Evolutionary conservation across 2,797 vertebrate genomes (phyloP), one percentile per base, ranked within the genome.

Genomic region (Pantherophis vulpinus): DNA sequence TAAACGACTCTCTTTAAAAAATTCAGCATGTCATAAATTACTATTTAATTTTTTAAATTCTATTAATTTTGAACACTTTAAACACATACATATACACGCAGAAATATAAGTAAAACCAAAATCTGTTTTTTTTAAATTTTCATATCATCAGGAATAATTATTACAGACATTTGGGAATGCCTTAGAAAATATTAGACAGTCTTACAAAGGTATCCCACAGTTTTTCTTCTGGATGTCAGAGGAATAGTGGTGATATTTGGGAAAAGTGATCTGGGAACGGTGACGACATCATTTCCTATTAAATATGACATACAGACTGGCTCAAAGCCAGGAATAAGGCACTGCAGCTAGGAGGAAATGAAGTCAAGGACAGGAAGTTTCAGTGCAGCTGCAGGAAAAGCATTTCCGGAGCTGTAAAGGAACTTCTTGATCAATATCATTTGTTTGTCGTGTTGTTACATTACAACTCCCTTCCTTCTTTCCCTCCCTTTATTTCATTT

Each of bases 201-300:
- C 7, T 4, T 42, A 51, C 13, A 23, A 13, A 74, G 18, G 27
- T 87, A 14, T 74, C 18, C 7, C 56, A 32, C 4, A 6, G 5
- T 83, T 27, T 89, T 20, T 88, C 23, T 14, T 54, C 37, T 63
- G 2, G 37, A 37, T 37, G 6, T 79, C 3, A 58, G 23, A 2
- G 8, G 55, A 79, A 61, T 9, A 20, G 56, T 90, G 91, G 86
- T 93, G 94, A 56, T 29, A 51, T 87, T 47, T 56, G 37, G 3
- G 51, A 11, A 55, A 32, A 59, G 3, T 63, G 58, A 54, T 37
- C 32, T n/a, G 47, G 32, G 27, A 16, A 66, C 51, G 37, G 54
- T 63, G 86, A 92, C 79, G 86, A 92, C 79, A 91, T 94, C 95
- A 95, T 96, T 96, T 97, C 96, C 95, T 96, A 94, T 95, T 95